phyloP scores from a whole-genome alignment of 2,113 vertebrate genomes.

The Cebus imitator region DNA sequence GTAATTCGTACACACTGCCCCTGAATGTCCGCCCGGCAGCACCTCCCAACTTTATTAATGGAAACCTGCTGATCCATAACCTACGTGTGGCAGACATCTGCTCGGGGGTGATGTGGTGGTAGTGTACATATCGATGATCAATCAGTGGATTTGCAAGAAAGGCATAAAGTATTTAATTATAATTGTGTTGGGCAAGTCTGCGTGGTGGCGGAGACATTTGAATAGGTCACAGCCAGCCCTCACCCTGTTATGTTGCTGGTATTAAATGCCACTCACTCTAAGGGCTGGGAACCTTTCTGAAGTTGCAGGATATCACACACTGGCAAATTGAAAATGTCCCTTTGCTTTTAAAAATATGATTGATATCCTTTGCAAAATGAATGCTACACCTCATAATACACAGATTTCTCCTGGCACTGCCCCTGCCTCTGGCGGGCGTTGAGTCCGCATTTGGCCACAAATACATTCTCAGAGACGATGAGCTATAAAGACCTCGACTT shows the following conservation, averaged over 20 bases:
- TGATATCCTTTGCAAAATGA: constrained; percentile 93
- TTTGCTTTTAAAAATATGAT: constrained; percentile 91
- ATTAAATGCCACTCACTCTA: constrained; percentile 99
- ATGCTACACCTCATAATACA: constrained; percentile 82
- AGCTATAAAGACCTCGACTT: not conserved
- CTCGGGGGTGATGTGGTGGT: constrained; percentile 93
- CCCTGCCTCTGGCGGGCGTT: not conserved
- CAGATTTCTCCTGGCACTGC: constrained; percentile 59
- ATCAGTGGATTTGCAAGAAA: constrained; percentile 97
- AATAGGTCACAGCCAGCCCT: constrained; percentile 97
- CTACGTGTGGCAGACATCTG: constrained; percentile 87
- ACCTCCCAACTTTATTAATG: constrained; percentile 94
- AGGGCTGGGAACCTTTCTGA: constrained; percentile 90
- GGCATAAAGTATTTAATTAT: constrained; percentile 98
- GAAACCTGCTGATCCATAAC: constrained; percentile 98
- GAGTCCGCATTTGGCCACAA: constrained; percentile 44
- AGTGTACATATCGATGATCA: constrained; percentile 95
- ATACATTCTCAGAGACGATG: not conserved
- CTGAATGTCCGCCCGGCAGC: constrained; percentile 76
- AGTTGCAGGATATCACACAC: constrained; percentile 89
- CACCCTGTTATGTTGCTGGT: constrained; percentile 94
- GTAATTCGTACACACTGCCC: constrained; percentile 92
- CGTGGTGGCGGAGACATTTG: constrained; percentile 91
- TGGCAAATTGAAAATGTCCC: constrained; percentile 97
- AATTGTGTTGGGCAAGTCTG: constrained; percentile 88